Conservation (phyloP, 1,140 invertebrate species). For the Drosophila littoralis region DNA sequence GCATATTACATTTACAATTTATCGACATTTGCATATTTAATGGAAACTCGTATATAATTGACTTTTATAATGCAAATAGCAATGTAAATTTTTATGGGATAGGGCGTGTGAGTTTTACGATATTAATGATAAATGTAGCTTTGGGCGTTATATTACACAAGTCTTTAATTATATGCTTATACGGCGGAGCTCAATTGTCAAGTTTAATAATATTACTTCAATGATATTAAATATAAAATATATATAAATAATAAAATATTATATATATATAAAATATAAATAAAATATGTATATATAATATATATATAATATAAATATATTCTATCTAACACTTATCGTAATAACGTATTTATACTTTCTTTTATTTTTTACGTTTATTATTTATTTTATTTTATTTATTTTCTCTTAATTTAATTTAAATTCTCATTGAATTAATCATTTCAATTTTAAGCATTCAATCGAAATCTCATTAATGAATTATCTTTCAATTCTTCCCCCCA, state of each 20-base stretch:
- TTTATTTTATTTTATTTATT: neutral
- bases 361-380: neutral
- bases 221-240: too few species aligned
- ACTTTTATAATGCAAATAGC: neutral
- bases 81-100: neutral
- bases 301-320: too few species aligned
- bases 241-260: too few species aligned
- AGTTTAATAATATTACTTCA: too few species aligned
- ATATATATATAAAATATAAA: too few species aligned
- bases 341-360: neutral
- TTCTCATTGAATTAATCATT: neutral
- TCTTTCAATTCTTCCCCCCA: neutral
- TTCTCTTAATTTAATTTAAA: neutral
- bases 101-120: neutral
- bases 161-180: neutral
- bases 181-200: too few species aligned
- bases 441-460: neutral
- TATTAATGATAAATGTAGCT: neutral
- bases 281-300: too few species aligned
- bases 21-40: neutral
- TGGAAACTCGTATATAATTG: neutral
- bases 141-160: neutral
- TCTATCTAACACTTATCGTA: too few species aligned
- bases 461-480: neutral
- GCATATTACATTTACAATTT: slow-evolving; percentile 24